Evolutionary conservation across 1,140 invertebrate species (phyloP).

Genomic region (Zophobas morio): DNA sequence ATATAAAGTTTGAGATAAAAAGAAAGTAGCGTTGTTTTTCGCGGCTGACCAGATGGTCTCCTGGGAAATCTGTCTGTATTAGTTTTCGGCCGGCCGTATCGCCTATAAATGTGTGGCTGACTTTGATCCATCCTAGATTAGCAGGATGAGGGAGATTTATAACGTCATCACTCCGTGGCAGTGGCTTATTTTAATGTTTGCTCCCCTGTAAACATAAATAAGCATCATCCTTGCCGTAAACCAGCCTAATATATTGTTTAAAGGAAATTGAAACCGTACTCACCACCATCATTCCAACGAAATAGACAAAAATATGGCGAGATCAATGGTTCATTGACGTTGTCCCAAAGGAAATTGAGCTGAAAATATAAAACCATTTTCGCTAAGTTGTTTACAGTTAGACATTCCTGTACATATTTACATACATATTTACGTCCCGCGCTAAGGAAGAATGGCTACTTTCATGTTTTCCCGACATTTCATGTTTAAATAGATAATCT

Average conservation of each 20-base stretch:
- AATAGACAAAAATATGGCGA: slow-evolving; percentile 20
- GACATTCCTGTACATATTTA: too few species aligned
- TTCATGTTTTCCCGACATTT: too few species aligned
- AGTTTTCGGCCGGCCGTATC: slow-evolving; percentile 45
- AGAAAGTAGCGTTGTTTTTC: slow-evolving; percentile 43
- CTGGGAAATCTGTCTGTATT: slow-evolving; percentile 47
- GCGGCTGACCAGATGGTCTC: slow-evolving; percentile 38
- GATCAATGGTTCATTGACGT: background rate
- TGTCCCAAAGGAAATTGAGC: too few species aligned
- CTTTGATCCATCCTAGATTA: slow-evolving; percentile 50
- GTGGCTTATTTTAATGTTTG: slow-evolving; percentile 52
- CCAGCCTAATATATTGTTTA: slow-evolving; percentile 34
- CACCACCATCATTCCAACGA: background rate
- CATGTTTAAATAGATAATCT: too few species aligned
- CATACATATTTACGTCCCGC: too few species aligned
- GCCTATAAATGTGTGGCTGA: slow-evolving; percentile 46
- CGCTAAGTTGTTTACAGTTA: too few species aligned
- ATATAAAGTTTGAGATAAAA: slow-evolving; percentile 23
- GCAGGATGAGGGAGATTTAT: slow-evolving; percentile 52
- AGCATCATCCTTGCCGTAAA: slow-evolving; percentile 44
- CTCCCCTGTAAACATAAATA: slow-evolving; percentile 51
- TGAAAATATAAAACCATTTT: too few species aligned
- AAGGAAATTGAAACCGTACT: slow-evolving; percentile 22
- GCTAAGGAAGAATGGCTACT: too few species aligned
- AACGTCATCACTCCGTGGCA: slow-evolving; percentile 50